These are phyloP conservation scores for Amblyraja radiata DNA, from an alignment of 2,797 vertebrate species.

Conservation along the genomic window DNA sequence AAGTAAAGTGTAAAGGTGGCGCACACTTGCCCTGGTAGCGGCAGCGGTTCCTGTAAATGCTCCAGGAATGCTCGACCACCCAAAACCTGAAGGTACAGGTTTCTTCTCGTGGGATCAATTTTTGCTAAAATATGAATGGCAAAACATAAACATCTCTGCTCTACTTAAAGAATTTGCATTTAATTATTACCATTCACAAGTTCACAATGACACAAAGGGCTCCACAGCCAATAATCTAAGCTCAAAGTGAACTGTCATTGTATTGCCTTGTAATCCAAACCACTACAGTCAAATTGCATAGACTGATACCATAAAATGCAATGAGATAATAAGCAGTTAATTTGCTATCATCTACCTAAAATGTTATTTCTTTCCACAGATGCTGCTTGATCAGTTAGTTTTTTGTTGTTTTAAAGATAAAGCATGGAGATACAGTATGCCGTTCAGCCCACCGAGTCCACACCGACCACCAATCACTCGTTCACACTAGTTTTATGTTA, in stretches of 20 bases:
- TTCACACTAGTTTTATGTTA: no score
- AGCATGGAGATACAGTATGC: no score
- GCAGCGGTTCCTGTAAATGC: constrained; percentile 85
- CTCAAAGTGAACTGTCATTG: not conserved
- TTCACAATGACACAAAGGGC: not conserved
- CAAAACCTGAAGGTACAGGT: constrained; percentile 88
- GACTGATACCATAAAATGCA: not conserved
- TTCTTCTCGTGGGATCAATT: constrained; percentile 79
- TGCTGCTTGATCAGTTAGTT: no score
- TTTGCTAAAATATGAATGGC: constrained; percentile 59
- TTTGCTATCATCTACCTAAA: no score
- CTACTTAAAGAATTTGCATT: not conserved
- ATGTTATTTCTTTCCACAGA: no score
- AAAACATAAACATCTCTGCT: not conserved
- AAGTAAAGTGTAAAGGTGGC: constrained; percentile 84
- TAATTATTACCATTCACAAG: not conserved
- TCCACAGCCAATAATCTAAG: not conserved
- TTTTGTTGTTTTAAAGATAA: not conserved
- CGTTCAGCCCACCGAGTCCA: no score
- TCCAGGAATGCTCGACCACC: constrained; percentile 95
- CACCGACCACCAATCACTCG: no score
- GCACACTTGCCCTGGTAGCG: constrained; percentile 82
- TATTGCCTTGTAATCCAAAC: not conserved
- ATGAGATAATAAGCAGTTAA: not conserved
- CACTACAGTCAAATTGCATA: not conserved